phyloP scores from a whole-genome alignment of 2,113 vertebrate species.

The Rhinopomastus cyanomelas region DNA sequence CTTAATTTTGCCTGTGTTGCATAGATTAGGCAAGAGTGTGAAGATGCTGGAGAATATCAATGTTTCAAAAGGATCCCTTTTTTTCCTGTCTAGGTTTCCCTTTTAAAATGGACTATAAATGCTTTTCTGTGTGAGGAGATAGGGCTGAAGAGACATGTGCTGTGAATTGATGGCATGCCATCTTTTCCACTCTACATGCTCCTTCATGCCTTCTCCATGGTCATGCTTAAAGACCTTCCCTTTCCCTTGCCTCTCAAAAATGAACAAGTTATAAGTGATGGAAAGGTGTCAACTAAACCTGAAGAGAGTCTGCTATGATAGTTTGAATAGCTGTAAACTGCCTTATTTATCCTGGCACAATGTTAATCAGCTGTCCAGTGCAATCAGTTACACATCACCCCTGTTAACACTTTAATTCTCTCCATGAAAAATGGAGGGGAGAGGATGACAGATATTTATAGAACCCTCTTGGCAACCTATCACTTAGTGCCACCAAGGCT shows the following conservation, averaged over 20 bases:
- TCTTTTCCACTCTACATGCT: not conserved
- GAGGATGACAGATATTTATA: not conserved
- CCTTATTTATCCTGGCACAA: slow-evolving; percentile 8
- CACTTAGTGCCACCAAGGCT: not conserved
- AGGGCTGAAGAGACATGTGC: not conserved
- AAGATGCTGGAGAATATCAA: not conserved
- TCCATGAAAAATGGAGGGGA: not conserved
- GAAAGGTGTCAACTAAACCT: slow-evolving; percentile 4
- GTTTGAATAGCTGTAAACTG: not conserved
- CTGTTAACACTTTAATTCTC: slow-evolving; percentile 43
- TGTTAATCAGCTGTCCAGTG: slow-evolving; percentile 47
- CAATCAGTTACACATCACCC: slow-evolving; percentile 16
- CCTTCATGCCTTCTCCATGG: not conserved
- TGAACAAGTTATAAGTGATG: slow-evolving; percentile 15
- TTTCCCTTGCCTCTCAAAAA: not conserved
- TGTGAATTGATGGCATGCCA: not conserved
- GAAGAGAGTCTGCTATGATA: not conserved
- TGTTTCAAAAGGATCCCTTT: not conserved
- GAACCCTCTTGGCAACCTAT: not conserved
- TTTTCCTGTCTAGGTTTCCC: not conserved
- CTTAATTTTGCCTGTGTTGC: not conserved
- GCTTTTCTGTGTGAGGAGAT: not conserved
- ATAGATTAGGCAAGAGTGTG: not conserved
- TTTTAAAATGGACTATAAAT: not conserved
- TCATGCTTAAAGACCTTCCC: not conserved